These are phyloP conservation scores for Euura lappo DNA, from an alignment of 1,140 invertebrate species.

Conservation along the genomic window DNA sequence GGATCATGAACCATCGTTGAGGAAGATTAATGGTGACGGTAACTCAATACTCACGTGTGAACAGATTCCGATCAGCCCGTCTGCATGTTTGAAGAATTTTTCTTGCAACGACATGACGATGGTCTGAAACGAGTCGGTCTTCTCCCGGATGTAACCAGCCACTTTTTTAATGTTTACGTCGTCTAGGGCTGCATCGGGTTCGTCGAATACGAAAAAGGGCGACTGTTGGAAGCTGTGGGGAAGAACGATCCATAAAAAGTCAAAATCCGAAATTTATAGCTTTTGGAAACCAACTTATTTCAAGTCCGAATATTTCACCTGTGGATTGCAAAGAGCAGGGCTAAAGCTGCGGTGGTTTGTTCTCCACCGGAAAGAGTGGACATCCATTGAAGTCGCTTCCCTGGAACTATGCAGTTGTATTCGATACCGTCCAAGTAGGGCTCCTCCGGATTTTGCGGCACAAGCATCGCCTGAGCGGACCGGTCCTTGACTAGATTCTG, in stretches of 20 bases:
- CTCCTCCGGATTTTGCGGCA: slow-evolving; percentile 98
- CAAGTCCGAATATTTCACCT: slow-evolving; percentile 57
- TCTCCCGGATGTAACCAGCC: slow-evolving; percentile 83
- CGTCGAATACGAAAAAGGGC: slow-evolving; percentile 98
- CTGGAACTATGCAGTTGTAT: slow-evolving; percentile 98
- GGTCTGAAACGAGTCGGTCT: slow-evolving; percentile 87
- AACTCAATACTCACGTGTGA: slow-evolving; percentile 78
- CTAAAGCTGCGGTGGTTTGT: slow-evolving; percentile 97
- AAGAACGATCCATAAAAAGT: slow-evolving; percentile 13
- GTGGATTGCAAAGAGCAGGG: slow-evolving; percentile 96
- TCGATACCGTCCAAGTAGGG: slow-evolving; percentile 98
- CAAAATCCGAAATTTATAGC: slow-evolving; percentile 10
- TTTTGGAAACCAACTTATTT: too few relatives aligned
- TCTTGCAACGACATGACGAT: slow-evolving; percentile 99
- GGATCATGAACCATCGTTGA: slow-evolving; percentile 10
- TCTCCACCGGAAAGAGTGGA: slow-evolving; percentile 98
- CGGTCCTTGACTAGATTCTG: slow-evolving; percentile 93
- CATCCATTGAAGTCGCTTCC: slow-evolving; percentile 98
- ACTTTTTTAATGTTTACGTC: slow-evolving; percentile 99
- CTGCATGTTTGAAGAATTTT: slow-evolving; percentile 98
- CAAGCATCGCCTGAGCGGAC: slow-evolving; percentile 96
- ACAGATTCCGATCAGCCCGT: slow-evolving; percentile 96
- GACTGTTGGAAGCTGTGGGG: slow-evolving; percentile 89
- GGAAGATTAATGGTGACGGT: slow-evolving; percentile 16
- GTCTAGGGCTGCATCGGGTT: slow-evolving; percentile 98